Evolutionary conservation across 2,888 invertebrate genomes (phyloP), one percentile per base, ranked within the genome.

Genomic region (Eupeodes latifasciatus): DNA sequence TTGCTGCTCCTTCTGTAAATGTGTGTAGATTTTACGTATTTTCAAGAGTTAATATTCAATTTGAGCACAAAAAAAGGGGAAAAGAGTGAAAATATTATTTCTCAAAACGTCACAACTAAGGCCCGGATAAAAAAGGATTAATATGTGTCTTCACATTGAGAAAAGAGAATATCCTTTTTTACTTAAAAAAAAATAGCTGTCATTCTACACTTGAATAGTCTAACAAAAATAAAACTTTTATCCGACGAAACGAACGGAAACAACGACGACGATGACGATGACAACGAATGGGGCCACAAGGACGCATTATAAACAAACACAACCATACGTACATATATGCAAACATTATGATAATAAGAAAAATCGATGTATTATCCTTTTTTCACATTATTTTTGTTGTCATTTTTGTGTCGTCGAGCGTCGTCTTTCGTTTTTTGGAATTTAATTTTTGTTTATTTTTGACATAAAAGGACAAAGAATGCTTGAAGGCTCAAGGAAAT

Each of bases 361-460:
- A 84, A 84, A 87, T 87, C 87, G 87, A 87, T 87, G 67, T 83
- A 66, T 59, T 81, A 66, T 81, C 47, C 66, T 51, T 74, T 34
- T 69, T 62, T 19, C n/a, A n/a, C 49, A 71, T 40, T 27, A 59
- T 36, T 19, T 55, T 76, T 85, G 47, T 78, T 85, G 74, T 78
- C 62, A 67, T 53, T 75, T 47, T 75, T 47, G 12, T 79, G 49
- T 51, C 9, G 9, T 69, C 3, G 27, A 0, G 1, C 2, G 27
- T 27, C 27, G 27, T 27, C 2, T 27, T 27, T 27, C 27, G 27
- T 27, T 27, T 40, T 27, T 34, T 49, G 27, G 57, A n/a, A 47
- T 59, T 34, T 7, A 59, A 59, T 59, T 12, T 11, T 64, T 64
- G 4, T 64, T 49, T 19, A 27, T 55, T 47, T 14, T 53, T 53